Evolutionary conservation across 2,888 invertebrate species (phyloP).

Genomic region (Aplocera efformata): DNA sequence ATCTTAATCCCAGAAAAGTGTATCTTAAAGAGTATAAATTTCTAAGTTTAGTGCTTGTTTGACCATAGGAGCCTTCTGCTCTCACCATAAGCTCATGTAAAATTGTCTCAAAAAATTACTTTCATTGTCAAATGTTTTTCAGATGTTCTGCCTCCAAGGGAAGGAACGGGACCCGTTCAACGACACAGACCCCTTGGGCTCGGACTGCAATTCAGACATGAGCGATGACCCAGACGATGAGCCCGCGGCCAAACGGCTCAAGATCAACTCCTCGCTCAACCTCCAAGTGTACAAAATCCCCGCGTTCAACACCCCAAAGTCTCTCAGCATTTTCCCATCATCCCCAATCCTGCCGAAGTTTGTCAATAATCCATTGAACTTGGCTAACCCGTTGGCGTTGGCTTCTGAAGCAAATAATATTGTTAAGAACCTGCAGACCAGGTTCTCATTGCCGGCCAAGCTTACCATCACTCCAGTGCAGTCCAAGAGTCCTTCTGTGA

Average conservation of each 20-base stretch:
- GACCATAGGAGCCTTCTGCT: no score
- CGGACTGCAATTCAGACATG: conserved; percentile 48
- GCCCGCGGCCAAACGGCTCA: conserved; percentile 56
- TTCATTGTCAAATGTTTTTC: no score
- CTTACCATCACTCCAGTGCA: conserved; percentile 62
- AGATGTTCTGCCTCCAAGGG: conserved; percentile 76
- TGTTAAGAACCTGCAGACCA: conserved; percentile 57
- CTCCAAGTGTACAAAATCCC: conserved; percentile 72
- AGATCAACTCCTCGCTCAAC: conserved; percentile 56
- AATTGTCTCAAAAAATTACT: no score
- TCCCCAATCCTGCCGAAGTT: conserved; percentile 57
- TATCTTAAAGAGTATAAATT: no score
- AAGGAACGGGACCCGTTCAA: conserved; percentile 45
- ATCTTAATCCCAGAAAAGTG: no score
- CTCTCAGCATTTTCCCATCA: conserved; percentile 57
- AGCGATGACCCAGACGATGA: conserved; percentile 54
- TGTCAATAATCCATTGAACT: conserved; percentile 65
- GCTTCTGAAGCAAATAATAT: conserved; percentile 52
- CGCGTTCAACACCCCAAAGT: conserved; percentile 58
- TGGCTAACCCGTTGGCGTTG: conserved; percentile 63
- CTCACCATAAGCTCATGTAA: no score
- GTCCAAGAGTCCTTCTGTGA: conserved; percentile 31
- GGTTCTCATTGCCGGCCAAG: conserved; percentile 61
- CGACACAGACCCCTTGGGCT: conserved; percentile 54
- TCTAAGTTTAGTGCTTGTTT: no score